Percentiles rank a stretch among this genome's conserved stretches.
Evolutionary conservation across 2,888 invertebrate genomes (phyloP).

Genomic region (Chloromyia formosa): DNA sequence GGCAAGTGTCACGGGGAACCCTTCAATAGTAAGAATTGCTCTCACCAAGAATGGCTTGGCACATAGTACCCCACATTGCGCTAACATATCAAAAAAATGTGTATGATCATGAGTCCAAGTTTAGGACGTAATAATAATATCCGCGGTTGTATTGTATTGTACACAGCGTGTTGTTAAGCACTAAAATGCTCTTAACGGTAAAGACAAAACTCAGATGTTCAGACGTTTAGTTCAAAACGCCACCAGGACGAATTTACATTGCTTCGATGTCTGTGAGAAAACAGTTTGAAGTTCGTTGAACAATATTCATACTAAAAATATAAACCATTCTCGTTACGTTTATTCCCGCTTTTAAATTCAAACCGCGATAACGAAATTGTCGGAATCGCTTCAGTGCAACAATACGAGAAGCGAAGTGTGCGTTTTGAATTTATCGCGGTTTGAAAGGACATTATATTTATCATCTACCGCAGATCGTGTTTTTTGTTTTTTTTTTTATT

Average conservation of each 20-base stretch:
- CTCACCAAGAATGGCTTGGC: no score
- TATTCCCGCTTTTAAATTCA: no score
- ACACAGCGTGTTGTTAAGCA: constrained; percentile 17
- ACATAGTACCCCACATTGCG: neutral
- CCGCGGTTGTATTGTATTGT: constrained; percentile 4
- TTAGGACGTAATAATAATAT: constrained; percentile 23
- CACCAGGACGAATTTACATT: neutral
- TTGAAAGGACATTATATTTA: no score
- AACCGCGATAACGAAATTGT: no score
- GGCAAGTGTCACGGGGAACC: no score
- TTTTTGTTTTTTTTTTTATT: no score
- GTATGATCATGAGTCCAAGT: constrained; percentile 23
- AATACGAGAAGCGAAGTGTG: no score
- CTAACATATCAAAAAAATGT: constrained; percentile 19
- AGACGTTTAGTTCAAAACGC: constrained; percentile 23
- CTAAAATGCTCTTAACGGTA: constrained; percentile 14
- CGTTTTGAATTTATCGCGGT: no score
- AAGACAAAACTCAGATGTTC: constrained; percentile 30
- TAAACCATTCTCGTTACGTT: no score
- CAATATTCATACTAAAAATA: neutral
- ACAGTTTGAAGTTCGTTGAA: neutral
- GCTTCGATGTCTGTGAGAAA: neutral
- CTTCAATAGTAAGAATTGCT: no score
- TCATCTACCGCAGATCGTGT: no score
- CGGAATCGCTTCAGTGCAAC: no score